Percentiles rank a stretch among this genome's conserved stretches.
Evolutionary conservation across 2,888 invertebrate genomes (phyloP).

Genomic region (Heliconius aoede): DNA sequence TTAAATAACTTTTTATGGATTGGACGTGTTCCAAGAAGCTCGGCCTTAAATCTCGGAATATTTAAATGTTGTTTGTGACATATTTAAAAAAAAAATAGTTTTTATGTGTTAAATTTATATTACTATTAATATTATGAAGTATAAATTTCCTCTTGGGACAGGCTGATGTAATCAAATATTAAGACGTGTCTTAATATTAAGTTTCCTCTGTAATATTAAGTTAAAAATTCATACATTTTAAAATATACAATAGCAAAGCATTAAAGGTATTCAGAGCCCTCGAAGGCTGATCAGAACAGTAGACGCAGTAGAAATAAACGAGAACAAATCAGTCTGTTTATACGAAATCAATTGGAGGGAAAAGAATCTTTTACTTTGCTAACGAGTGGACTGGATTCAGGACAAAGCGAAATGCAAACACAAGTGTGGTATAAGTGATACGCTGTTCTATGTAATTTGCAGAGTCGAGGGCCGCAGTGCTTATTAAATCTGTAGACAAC

Average conservation of each 20-base stretch:
- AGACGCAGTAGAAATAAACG: constrained; percentile 39
- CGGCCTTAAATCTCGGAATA: neutral
- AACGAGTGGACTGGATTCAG: constrained; percentile 43
- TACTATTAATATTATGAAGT: too few species aligned
- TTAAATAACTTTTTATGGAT: constrained; percentile 6
- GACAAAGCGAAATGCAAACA: constrained; percentile 44
- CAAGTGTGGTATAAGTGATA: constrained; percentile 27
- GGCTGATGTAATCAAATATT: too few species aligned
- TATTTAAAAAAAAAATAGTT: too few species aligned
- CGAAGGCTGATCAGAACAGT: constrained; percentile 32
- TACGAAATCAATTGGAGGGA: constrained; percentile 40
- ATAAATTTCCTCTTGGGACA: too few species aligned
- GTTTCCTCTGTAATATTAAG: too few species aligned
- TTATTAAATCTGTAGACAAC: neutral
- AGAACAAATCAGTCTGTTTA: constrained; percentile 45
- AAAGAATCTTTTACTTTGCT: constrained; percentile 42
- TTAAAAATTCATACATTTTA: constrained; percentile 8
- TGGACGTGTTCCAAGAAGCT: constrained; percentile 4
- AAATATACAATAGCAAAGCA: constrained; percentile 20
- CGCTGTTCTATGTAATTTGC: neutral
- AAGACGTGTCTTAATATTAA: too few species aligned
- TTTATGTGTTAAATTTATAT: too few species aligned
- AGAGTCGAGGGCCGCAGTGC: neutral
- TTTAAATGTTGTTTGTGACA: neutral
- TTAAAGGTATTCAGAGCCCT: constrained; percentile 25